These are phyloP conservation scores for Melanotaenia nigrans DNA, from an alignment of 2,797 vertebrate species.

Conservation along the genomic window DNA sequence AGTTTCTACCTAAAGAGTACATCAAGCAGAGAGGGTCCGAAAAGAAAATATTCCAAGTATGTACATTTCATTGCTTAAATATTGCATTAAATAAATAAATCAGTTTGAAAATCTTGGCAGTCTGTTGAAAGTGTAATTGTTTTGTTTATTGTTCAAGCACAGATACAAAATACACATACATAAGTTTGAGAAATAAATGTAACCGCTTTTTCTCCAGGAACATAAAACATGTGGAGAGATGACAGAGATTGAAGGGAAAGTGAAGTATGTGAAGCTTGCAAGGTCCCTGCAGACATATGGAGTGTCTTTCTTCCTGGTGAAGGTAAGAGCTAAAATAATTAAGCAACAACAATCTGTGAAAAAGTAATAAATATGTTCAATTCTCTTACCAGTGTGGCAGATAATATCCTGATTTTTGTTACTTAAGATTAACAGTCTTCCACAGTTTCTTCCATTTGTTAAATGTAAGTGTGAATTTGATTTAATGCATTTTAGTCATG, in stretches of 20 bases:
- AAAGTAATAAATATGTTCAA: not conserved
- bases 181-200: slow-evolving; percentile 2
- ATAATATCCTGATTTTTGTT: not conserved
- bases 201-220: slow-evolving; percentile 81
- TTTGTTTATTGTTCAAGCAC: slow-evolving; percentile 13
- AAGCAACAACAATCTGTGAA: not conserved
- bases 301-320: slow-evolving; percentile 97
- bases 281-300: slow-evolving; percentile 94
- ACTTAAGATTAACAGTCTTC: not conserved
- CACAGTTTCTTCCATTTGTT: not conserved
- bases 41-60: slow-evolving; percentile 98
- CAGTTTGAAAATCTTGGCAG: not conserved
- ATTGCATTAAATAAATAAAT: slow-evolving; percentile 23
- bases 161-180: not conserved
- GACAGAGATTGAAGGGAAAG: slow-evolving; percentile 97
- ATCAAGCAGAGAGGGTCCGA: slow-evolving; percentile 97
- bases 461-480: not conserved
- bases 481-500: not conserved
- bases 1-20: slow-evolving; percentile 98
- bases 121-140: slow-evolving; percentile 17
- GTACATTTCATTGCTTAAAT: slow-evolving; percentile 34
- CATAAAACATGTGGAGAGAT: slow-evolving; percentile 97
- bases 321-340: slow-evolving; percentile 80
- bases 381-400: not conserved
- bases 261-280: slow-evolving; percentile 97